Conservation (phyloP, 1,140 invertebrate genomes). For the Bombus difficillimus region DNA sequence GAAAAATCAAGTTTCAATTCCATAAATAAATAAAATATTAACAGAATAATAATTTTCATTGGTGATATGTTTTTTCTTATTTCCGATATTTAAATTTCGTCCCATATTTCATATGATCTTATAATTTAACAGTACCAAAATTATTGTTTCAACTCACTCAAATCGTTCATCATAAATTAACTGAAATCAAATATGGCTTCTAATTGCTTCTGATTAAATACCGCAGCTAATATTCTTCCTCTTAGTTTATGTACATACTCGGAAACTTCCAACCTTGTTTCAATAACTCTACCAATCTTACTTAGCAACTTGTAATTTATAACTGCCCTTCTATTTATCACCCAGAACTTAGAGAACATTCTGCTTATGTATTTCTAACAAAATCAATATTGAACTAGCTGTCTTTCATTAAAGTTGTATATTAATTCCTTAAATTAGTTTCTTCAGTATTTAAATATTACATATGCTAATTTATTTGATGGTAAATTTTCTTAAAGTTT, state of each 20-base stretch:
- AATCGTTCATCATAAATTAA: neutral
- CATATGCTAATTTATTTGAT: neutral
- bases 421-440: neutral
- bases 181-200: neutral
- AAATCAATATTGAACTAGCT: neutral
- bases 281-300: neutral
- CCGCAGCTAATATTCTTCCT: neutral
- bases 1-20: too few relatives aligned
- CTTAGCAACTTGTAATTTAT: neutral
- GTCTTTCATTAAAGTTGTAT: neutral
- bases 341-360: neutral
- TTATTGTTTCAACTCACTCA: neutral
- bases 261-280: neutral
- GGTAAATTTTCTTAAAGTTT: neutral
- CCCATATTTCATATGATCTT: neutral
- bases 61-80: too few relatives aligned
- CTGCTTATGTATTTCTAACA: neutral
- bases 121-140: neutral
- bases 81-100: too few relatives aligned
- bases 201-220: neutral
- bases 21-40: too few relatives aligned
- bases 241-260: neutral
- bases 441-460: neutral
- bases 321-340: neutral
- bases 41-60: too few relatives aligned